A percentile compares a stretch with the other conserved stretches of the same genome.
Conservation (phyloP, 2,888 invertebrate genomes). For the Macroteleia sp. region DNA sequence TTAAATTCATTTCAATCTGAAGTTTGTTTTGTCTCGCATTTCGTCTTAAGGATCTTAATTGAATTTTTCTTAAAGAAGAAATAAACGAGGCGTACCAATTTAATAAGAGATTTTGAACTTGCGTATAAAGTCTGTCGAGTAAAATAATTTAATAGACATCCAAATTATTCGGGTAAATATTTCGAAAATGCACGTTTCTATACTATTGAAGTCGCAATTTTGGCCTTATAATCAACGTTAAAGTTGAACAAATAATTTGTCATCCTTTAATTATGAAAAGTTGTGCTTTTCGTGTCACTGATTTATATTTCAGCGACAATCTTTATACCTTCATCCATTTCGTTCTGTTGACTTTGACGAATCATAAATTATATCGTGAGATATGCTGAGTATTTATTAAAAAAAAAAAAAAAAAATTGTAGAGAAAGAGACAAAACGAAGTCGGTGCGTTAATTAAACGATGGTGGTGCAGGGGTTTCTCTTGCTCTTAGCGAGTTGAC, state of each 20-base stretch:
- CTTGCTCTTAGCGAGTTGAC: constrained; percentile 26
- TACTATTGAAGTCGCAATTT: constrained; percentile 38
- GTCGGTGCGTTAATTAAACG: constrained; percentile 49
- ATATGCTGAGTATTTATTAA: constrained; percentile 52
- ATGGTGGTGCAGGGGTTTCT: constrained; percentile 29
- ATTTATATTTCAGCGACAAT: constrained; percentile 51
- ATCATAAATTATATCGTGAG: constrained; percentile 57
- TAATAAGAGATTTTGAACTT: constrained; percentile 37
- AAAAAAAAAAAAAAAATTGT: no score
- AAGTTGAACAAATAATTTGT: constrained; percentile 59
- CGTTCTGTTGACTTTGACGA: constrained; percentile 62
- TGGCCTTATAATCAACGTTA: constrained; percentile 24
- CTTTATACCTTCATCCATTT: constrained; percentile 56
- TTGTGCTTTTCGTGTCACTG: constrained; percentile 40
- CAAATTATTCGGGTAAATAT: constrained; percentile 33
- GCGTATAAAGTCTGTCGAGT: constrained; percentile 35
- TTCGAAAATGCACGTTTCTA: constrained; percentile 11
- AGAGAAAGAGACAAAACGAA: constrained; percentile 27
- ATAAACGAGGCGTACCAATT: constrained; percentile 48
- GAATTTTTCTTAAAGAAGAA: constrained; percentile 37
- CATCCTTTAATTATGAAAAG: constrained; percentile 53
- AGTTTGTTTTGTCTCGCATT: constrained; percentile 18
- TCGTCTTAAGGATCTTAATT: constrained; percentile 39
- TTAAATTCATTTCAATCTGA: no score
- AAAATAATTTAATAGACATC: constrained; percentile 57